phyloP scores from a whole-genome alignment of 2,113 vertebrate species.

The Canis aureus region DNA sequence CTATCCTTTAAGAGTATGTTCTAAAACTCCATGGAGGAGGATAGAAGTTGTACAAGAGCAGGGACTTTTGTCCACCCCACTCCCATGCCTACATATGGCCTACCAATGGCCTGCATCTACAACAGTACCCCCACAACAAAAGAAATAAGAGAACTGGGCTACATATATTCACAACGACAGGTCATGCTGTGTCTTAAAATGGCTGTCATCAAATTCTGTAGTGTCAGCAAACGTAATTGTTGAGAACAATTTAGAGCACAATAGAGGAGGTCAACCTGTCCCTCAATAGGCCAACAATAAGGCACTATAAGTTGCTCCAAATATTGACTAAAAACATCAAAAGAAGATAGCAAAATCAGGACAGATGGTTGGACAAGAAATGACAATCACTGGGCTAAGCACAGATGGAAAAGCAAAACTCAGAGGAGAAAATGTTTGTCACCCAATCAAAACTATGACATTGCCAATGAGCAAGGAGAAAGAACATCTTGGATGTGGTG shows the following conservation, averaged over 20 bases:
- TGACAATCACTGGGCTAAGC: neutral
- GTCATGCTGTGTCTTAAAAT: neutral
- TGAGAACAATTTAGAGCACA: neutral
- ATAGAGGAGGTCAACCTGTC: neutral
- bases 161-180: neutral
- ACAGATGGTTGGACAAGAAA: neutral
- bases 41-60: neutral
- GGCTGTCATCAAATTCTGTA: neutral
- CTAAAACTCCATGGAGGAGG: neutral
- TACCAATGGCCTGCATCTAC: neutral
- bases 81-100: neutral
- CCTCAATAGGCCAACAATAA: neutral
- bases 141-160: neutral
- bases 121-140: neutral
- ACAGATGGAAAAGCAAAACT: constrained; percentile 16
- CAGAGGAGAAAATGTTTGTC: neutral
- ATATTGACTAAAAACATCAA: neutral
- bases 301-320: neutral
- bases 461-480: neutral
- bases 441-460: neutral
- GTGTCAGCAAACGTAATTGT: neutral
- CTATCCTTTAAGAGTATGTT: neutral
- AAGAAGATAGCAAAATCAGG: neutral
- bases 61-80: neutral
- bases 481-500: neutral